Percentiles rank a stretch among this genome's conserved stretches.
Conservation (phyloP, 2,888 invertebrate species). For the Rutpela maculata region DNA sequence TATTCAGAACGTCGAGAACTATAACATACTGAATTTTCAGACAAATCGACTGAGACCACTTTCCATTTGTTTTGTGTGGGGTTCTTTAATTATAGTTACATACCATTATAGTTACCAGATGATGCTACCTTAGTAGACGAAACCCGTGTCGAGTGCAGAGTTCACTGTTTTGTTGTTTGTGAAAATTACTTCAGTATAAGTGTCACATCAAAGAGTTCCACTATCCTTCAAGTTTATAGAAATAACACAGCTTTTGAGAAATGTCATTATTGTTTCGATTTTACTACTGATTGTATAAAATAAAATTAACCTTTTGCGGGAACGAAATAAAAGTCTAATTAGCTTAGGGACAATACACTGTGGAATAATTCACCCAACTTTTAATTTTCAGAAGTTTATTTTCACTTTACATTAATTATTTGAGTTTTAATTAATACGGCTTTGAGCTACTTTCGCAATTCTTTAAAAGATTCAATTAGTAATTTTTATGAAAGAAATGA, state of each 20-base stretch:
- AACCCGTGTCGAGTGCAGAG: no score
- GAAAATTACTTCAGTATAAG: no score
- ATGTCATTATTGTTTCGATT: not conserved
- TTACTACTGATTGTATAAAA: not conserved
- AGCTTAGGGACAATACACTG: not conserved
- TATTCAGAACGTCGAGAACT: no score
- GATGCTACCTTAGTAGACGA: no score
- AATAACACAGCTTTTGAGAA: not conserved
- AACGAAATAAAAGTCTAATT: not conserved
- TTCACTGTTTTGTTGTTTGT: no score
- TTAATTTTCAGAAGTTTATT: not conserved
- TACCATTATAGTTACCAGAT: no score
- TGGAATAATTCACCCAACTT: not conserved
- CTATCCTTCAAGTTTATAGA: not conserved
- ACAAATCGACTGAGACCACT: no score
- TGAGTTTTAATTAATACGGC: not conserved
- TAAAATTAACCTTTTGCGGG: not conserved
- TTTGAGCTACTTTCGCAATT: not conserved
- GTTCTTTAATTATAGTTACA: no score
- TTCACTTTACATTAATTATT: slow-evolving; percentile 5
- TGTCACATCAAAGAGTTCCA: no score
- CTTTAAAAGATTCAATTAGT: not conserved
- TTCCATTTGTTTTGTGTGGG: no score
- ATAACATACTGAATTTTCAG: no score
- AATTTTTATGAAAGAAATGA: not conserved